These are phyloP conservation scores for Nomada ruficornis DNA, from an alignment of 2,888 invertebrate genomes.

Conservation along the genomic window DNA sequence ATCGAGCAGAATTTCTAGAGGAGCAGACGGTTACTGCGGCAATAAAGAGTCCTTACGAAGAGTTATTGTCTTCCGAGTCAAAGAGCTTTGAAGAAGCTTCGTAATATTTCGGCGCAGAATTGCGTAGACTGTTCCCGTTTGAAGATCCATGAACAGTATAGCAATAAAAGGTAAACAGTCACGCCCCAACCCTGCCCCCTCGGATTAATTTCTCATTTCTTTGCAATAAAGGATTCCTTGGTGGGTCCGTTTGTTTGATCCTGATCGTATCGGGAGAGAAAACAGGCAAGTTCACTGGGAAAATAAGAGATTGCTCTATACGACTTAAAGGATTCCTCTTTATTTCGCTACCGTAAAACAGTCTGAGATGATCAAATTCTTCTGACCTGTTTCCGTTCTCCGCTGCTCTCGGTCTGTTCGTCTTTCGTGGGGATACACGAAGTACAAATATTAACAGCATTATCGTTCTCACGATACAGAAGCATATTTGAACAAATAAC, in stretches of 20 bases:
- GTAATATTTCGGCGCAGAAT: slow-evolving; percentile 49
- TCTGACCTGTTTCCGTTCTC: not conserved
- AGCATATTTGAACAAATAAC: too few species aligned
- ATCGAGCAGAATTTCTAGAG: not conserved
- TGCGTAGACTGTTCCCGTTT: slow-evolving; percentile 23
- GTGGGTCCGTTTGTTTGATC: slow-evolving; percentile 35
- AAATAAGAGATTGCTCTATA: slow-evolving; percentile 15
- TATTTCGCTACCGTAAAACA: slow-evolving; percentile 14
- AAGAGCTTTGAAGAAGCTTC: slow-evolving; percentile 22
- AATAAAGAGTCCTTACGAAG: slow-evolving; percentile 4
- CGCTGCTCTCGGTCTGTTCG: not conserved
- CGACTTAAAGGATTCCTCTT: slow-evolving; percentile 21
- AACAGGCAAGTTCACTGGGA: not conserved
- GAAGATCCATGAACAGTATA: slow-evolving; percentile 19
- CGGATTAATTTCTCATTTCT: slow-evolving; percentile 69
- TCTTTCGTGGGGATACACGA: not conserved
- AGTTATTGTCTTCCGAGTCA: slow-evolving; percentile 31
- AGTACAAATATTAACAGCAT: too few species aligned
- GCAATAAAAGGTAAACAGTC: slow-evolving; percentile 52
- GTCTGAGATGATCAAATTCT: slow-evolving; percentile 10
- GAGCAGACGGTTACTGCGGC: not conserved
- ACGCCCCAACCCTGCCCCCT: slow-evolving; percentile 38
- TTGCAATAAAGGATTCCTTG: slow-evolving; percentile 51
- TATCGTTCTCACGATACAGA: too few species aligned
- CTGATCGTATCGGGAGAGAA: slow-evolving; percentile 36